Percentiles rank a stretch among this genome's conserved stretches.
Evolutionary conservation across 2,797 vertebrate genomes (phyloP).

Genomic region (Eupleurogrammus muticus): DNA sequence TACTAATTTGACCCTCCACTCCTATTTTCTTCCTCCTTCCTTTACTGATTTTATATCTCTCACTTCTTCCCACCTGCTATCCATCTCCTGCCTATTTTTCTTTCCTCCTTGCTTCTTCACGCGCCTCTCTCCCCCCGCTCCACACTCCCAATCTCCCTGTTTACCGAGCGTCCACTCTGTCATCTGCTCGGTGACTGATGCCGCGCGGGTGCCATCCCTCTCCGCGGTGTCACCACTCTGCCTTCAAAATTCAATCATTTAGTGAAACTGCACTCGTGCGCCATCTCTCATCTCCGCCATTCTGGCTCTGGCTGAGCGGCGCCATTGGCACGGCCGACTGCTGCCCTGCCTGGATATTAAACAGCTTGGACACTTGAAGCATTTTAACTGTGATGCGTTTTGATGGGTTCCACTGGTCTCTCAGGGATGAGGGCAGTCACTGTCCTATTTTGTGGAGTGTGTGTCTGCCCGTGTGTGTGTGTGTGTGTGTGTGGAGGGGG

Average conservation of each 20-base stretch:
- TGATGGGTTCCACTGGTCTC: constrained; percentile 67
- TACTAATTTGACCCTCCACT: background rate
- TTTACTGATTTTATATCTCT: constrained; percentile 21
- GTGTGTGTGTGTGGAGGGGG: background rate
- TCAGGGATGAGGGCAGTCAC: constrained; percentile 44
- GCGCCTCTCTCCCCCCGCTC: constrained; percentile 18
- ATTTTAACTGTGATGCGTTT: constrained; percentile 73
- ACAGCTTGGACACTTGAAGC: constrained; percentile 69
- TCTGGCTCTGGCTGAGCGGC: constrained; percentile 57
- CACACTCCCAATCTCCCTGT: constrained; percentile 36
- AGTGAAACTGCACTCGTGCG: constrained; percentile 61
- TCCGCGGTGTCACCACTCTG: constrained; percentile 66
- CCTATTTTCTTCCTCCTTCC: background rate
- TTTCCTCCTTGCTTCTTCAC: constrained; percentile 6
- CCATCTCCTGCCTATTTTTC: constrained; percentile 9
- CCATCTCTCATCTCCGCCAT: constrained; percentile 63
- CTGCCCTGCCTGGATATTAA: constrained; percentile 63
- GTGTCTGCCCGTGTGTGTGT: no score
- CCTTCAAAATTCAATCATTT: constrained; percentile 81
- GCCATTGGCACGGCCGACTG: constrained; percentile 55
- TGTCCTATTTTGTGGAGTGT: constrained; percentile 45
- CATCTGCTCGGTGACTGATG: constrained; percentile 71
- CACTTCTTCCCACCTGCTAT: constrained; percentile 10
- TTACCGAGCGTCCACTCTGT: constrained; percentile 59
- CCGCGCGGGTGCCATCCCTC: constrained; percentile 61